phyloP scores from a whole-genome alignment of 2,888 invertebrate genomes.

The Drosophila birchii region DNA sequence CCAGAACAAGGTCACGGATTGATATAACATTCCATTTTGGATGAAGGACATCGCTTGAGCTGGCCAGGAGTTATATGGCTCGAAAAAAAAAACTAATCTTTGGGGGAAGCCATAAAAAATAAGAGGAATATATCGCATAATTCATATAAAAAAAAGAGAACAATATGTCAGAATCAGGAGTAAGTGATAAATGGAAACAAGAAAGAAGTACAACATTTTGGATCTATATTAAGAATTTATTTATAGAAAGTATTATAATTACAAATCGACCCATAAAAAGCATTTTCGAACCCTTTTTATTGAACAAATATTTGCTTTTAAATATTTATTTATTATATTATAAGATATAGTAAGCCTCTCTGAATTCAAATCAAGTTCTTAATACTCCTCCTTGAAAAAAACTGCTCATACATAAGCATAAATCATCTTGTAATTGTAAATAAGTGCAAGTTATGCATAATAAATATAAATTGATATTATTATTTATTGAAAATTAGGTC shows the following conservation, averaged over 20 bases:
- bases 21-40: not conserved
- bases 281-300: not conserved
- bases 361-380: not conserved
- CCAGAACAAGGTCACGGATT: constrained; percentile 33
- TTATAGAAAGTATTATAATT: not conserved
- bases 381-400: no score
- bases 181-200: not conserved
- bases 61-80: not conserved
- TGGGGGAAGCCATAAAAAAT: not conserved
- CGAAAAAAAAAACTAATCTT: not conserved
- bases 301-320: not conserved
- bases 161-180: constrained; percentile 7
- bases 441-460: constrained; percentile 14
- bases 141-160: not conserved
- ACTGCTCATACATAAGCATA: constrained; percentile 5
- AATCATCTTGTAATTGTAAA: constrained; percentile 22
- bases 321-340: not conserved
- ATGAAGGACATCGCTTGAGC: not conserved
- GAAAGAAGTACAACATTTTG: not conserved
- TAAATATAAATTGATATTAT: constrained; percentile 54
- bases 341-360: not conserved
- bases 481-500: constrained; percentile 57
- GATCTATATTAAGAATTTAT: not conserved
- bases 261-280: not conserved
- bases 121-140: not conserved